These are phyloP conservation scores for Oenanthe oenanthe DNA, from an alignment of 2,113 vertebrate genomes.

Conservation along the genomic window DNA sequence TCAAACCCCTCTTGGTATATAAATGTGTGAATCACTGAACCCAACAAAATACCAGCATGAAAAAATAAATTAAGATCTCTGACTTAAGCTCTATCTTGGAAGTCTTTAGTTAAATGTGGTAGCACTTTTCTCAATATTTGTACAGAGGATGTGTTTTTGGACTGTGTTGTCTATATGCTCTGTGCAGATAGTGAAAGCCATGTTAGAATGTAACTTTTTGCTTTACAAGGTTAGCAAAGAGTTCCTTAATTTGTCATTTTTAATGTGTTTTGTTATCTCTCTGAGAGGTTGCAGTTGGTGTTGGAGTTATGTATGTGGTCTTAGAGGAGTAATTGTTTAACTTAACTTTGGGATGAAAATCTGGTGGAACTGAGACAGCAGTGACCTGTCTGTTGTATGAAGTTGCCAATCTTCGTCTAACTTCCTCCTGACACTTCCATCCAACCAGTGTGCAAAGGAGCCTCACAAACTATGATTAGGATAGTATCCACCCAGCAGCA, in stretches of 20 bases:
- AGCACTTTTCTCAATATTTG: neutral
- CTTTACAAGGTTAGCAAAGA: neutral
- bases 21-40: neutral
- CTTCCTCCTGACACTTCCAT: neutral
- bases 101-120: neutral
- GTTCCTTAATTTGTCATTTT: neutral
- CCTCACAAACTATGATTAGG: neutral
- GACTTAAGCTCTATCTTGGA: neutral
- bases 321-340: neutral
- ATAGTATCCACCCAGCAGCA: neutral
- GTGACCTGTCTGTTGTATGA: neutral
- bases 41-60: neutral
- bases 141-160: neutral
- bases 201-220: neutral
- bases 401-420: neutral
- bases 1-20: neutral
- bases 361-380: neutral
- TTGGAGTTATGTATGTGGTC: fast-evolving
- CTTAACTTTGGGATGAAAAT: fast-evolving
- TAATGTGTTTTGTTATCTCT: neutral
- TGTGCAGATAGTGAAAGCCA: neutral
- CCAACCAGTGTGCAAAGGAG: neutral
- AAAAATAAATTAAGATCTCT: neutral
- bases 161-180: neutral
- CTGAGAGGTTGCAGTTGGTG: neutral